Conservation (phyloP, 2,888 invertebrate genomes). For the Phyllotreta striolata region DNA sequence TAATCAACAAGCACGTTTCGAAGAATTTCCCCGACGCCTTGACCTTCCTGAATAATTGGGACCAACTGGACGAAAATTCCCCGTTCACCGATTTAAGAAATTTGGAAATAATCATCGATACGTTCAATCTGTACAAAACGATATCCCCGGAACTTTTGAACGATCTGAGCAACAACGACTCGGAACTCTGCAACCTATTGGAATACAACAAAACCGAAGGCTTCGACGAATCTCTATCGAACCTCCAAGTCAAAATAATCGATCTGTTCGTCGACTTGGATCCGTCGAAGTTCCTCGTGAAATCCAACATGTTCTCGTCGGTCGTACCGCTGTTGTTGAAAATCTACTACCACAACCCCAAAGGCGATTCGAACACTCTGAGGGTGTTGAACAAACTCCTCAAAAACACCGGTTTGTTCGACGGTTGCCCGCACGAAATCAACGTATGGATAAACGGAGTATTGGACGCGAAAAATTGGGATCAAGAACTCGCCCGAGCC, state of each 20-base stretch:
- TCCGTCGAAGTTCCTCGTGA: conserved; percentile 53
- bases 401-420: conserved; percentile 70
- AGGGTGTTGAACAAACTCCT: conserved; percentile 65
- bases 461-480: conserved; percentile 48
- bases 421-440: conserved; percentile 70
- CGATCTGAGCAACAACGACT: conserved; percentile 38
- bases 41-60: conserved; percentile 55
- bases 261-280: conserved; percentile 59
- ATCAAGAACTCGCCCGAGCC: conserved; percentile 48
- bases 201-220: conserved; percentile 25
- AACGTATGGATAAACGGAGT: conserved; percentile 66
- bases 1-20: conserved; percentile 45
- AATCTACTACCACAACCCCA: conserved; percentile 61
- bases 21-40: conserved; percentile 58
- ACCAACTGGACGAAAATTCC: conserved; percentile 38
- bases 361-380: conserved; percentile 45
- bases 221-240: conserved; percentile 37
- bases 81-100: conserved; percentile 41
- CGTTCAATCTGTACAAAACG: conserved; percentile 65
- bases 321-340: conserved; percentile 51
- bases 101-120: conserved; percentile 62
- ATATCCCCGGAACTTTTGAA: conserved; percentile 66
- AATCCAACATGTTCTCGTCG: conserved; percentile 48
- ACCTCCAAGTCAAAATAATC: conserved; percentile 59
- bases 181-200: conserved; percentile 44